Base-by-base conservation (phyloP, 2,797 vertebrate genomes). In the Hydrolagus colliei region DNA sequence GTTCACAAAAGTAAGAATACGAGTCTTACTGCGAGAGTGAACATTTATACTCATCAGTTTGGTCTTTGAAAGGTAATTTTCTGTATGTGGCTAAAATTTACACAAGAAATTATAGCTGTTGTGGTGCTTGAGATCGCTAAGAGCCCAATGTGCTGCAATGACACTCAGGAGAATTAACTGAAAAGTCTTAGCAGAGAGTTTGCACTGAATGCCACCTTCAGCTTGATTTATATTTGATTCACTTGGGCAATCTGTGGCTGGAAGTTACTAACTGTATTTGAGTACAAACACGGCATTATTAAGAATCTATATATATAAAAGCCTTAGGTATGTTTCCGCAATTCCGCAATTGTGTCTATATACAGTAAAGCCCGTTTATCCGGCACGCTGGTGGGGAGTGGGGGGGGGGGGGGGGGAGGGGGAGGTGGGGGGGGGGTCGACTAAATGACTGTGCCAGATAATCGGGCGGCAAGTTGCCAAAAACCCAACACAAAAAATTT, bases 111-210 rank as follows among this genome's bases (percentile, higher is more conserved):
- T 14, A 7, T 67, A 35, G 11, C 12, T 80, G 13, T 80, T 67
- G 5, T 32, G 78, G 5, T 9, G 59, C 22, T 80, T 32, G 63
- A 59, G 79, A 68, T 68, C 16, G 32, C 27, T 52, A 71, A 71
- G 79, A 16, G n/a, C 4, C 20, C 13, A 41, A 18, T 52, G 18
- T 35, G 71, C 18, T 68, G n/a, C 61, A 20, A 1, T 68, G 65
- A 84, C 16, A 84, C 71, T 71, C 65, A 41, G 18, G 71, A 71
- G 65, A 71, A 41, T 71, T 84, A 71, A 84, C 35, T 82, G n/a
- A 4, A 5, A 71, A 32, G 20, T 12, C 32, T 68, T 18, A 4
- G 32, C 63, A 41, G 32, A 84, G 16, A 84, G 68, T 84, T 52
- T 71, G 32, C 79, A 71, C 27, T 71, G 32, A 84, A 84, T 27